Evolutionary conservation across 1,140 invertebrate genomes (phyloP), one percentile per base, ranked within the genome.

Genomic region (Heliconius melpomene): DNA sequence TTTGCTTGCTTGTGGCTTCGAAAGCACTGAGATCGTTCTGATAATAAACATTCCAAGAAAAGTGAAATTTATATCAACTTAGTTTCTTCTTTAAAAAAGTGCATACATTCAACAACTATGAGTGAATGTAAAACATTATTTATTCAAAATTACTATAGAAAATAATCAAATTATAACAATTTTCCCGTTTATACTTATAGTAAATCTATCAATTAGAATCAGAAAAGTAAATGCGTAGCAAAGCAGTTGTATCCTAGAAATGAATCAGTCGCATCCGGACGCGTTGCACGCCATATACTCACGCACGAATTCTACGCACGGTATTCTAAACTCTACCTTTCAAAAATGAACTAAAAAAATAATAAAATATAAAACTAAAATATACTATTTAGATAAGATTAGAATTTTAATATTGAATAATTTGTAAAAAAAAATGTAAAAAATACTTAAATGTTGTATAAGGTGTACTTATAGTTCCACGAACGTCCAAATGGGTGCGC

Each of bases 231-330:
- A 54, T 50, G 73, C 79, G 72, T 84, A 82, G 79, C 80, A 82
- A 86, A 87, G 85, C 84, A 84, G 84, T 74, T 74, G 75, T 84
- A 83, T 88, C 84, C 83, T 87, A 88, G 86, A 87, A 87, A 87
- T 50, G 82, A 79, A 81, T 79, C 82, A 84, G 82, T 83, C 57
- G 84, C 76, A 88, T 89, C 88, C 87, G 87, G 88, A 83, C 85
- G 78, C 71, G 57, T 57, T 72, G 87, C 88, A 87, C 86, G 87
- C 85, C 83, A 85, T 83, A 71, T 75, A 78, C 70, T 77, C 78
- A 74, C 82, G 83, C 81, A 76, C 80, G 66, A 46, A 29, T 66
- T 3, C 13, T 23, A 5, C 50, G 1, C 50, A 52, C 50, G 2
- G 0, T 18, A 20, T 52, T 52, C 16, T 20, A 52, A 18, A 52